These are phyloP conservation scores for Goniozus legneri DNA, from an alignment of 1,140 invertebrate species.

Conservation along the genomic window DNA sequence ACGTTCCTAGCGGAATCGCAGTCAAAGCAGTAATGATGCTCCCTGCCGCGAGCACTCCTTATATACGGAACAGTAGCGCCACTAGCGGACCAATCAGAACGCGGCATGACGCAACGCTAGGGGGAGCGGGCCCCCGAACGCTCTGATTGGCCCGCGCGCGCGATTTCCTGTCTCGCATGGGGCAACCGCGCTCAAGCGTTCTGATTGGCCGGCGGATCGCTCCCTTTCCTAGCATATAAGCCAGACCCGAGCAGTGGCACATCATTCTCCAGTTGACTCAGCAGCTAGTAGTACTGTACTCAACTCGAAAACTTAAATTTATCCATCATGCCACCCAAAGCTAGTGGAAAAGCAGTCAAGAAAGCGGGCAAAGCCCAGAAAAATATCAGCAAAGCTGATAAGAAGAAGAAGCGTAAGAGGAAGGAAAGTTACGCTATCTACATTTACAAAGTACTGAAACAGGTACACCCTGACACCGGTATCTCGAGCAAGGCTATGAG, in stretches of 20 bases:
- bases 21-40: no score
- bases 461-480: constrained; percentile 62
- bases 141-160: not conserved
- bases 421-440: constrained; percentile 71
- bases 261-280: not conserved
- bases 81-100: not conserved
- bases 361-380: constrained; percentile 59
- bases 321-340: constrained; percentile 54
- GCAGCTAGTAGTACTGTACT: not conserved
- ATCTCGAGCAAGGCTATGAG: constrained; percentile 60
- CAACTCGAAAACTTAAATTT: not conserved
- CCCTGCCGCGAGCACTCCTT: no score
- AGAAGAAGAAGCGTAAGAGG: constrained; percentile 59
- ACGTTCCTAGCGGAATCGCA: no score
- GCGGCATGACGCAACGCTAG: not conserved
- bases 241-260: not conserved
- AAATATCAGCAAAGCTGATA: constrained; percentile 56
- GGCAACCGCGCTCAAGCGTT: not conserved
- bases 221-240: not conserved
- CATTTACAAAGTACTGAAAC: constrained; percentile 69
- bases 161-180: no score
- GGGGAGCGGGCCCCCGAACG: no score
- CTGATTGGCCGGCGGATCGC: constrained; percentile 4
- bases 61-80: not conserved
- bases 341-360: constrained; percentile 52